Evolutionary conservation across 2,797 vertebrate genomes (phyloP).

Genomic region (Mus caroli): DNA sequence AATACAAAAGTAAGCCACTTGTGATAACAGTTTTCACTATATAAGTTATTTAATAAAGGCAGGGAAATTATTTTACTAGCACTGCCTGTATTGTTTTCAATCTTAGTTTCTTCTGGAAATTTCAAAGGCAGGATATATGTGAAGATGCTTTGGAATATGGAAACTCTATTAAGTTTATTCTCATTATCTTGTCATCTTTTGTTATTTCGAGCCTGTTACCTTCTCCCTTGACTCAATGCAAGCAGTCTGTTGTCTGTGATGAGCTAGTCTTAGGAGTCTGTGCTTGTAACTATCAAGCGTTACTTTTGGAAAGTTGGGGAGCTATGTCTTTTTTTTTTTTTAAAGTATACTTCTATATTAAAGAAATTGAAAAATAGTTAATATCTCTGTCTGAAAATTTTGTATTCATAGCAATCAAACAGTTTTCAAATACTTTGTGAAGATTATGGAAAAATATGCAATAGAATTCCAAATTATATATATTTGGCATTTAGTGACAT

Average conservation of each 20-base stretch:
- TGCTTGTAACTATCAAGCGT: background rate
- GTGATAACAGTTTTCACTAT: background rate
- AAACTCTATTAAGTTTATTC: background rate
- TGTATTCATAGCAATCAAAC: background rate
- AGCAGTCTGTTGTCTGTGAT: background rate
- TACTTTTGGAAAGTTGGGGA: background rate
- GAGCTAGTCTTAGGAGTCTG: background rate
- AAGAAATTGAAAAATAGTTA: background rate
- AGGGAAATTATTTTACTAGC: background rate
- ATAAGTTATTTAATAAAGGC: background rate
- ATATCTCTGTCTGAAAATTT: background rate
- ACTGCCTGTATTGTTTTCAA: background rate
- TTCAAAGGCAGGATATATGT: background rate
- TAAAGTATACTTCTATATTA: background rate
- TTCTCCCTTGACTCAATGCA: background rate
- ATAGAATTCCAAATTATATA: background rate
- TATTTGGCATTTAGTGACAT: background rate
- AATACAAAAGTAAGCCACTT: slow-evolving; percentile 23
- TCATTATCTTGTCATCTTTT: background rate
- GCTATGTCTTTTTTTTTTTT: no score
- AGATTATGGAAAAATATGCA: background rate
- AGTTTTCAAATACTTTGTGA: background rate
- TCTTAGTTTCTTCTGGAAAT: slow-evolving; percentile 31
- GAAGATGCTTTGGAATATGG: background rate
- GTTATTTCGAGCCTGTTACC: background rate